Conservation (phyloP, 2,888 invertebrate genomes). For the Mongoloraphidia duomilia region DNA sequence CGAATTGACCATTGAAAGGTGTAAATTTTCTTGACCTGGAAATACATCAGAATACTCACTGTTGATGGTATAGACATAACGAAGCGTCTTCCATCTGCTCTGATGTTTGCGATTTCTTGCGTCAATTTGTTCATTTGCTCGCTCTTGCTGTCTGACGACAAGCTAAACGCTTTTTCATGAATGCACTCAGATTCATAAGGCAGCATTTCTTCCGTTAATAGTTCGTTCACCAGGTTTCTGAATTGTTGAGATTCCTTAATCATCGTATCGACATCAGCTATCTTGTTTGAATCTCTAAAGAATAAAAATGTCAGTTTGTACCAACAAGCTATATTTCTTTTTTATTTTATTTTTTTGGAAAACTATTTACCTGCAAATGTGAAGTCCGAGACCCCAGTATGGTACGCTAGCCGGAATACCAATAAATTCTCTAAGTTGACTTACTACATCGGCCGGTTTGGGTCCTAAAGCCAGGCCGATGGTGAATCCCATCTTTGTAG, state of each 20-base stretch:
- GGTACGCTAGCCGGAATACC: conserved; percentile 22
- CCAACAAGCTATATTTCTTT: neutral
- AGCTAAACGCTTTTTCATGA: conserved; percentile 26
- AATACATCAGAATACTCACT: conserved; percentile 17
- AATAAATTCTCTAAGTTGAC: conserved; percentile 19
- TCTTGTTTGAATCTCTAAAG: conserved; percentile 19
- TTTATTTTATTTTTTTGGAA: too few species aligned
- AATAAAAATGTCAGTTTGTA: neutral
- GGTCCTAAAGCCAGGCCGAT: conserved; percentile 37
- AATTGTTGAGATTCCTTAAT: conserved; percentile 18
- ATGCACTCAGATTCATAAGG: conserved; percentile 31
- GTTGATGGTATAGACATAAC: conserved; percentile 25
- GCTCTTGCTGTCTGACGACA: conserved; percentile 16
- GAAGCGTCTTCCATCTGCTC: conserved; percentile 12
- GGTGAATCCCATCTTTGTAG: conserved; percentile 25
- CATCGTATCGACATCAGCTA: conserved; percentile 16
- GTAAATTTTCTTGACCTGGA: neutral
- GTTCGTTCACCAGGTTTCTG: conserved; percentile 2
- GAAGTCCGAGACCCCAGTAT: conserved; percentile 31
- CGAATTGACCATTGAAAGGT: too few species aligned
- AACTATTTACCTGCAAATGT: conserved; percentile 27
- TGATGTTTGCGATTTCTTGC: conserved; percentile 1
- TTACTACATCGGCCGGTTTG: conserved; percentile 32
- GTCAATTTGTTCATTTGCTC: conserved; percentile 10
- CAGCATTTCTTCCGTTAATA: conserved; percentile 9